Evolutionary conservation across 1,140 invertebrate genomes (phyloP).

Genomic region (Ooceraea biroi): DNA sequence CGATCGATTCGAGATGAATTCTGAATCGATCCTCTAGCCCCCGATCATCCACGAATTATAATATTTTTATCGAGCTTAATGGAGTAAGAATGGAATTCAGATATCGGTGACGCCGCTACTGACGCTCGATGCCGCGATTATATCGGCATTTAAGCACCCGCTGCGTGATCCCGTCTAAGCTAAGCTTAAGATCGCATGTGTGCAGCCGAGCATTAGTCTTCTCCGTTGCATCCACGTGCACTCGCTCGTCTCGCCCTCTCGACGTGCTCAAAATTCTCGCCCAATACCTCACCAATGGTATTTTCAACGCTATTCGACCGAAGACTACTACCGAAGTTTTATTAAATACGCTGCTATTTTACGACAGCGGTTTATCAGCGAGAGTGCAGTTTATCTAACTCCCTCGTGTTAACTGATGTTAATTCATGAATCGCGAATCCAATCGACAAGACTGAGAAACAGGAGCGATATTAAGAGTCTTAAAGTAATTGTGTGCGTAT

Average conservation of each 20-base stretch:
- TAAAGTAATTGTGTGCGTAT: neutral
- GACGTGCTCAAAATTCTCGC: neutral
- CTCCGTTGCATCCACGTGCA: slow-evolving; percentile 58
- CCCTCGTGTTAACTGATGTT: too few relatives aligned
- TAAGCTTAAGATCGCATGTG: slow-evolving; percentile 67
- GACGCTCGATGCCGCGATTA: slow-evolving; percentile 58
- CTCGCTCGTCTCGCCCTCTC: slow-evolving; percentile 27
- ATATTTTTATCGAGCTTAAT: slow-evolving; percentile 62
- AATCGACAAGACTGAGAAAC: neutral
- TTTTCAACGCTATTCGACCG: neutral
- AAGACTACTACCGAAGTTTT: neutral
- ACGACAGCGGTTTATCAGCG: neutral
- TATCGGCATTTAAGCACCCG: slow-evolving; percentile 76
- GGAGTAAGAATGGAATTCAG: slow-evolving; percentile 36
- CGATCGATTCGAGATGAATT: neutral
- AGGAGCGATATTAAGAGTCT: neutral
- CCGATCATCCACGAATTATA: slow-evolving; percentile 45
- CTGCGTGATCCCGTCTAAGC: slow-evolving; percentile 76
- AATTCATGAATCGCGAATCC: neutral
- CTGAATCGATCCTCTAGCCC: neutral
- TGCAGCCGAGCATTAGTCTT: slow-evolving; percentile 24
- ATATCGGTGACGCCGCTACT: slow-evolving; percentile 61
- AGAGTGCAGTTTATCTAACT: neutral
- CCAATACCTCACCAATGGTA: neutral
- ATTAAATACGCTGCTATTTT: neutral